Conservation (phyloP, 2,888 invertebrate genomes). For the Brenthis hecate region DNA sequence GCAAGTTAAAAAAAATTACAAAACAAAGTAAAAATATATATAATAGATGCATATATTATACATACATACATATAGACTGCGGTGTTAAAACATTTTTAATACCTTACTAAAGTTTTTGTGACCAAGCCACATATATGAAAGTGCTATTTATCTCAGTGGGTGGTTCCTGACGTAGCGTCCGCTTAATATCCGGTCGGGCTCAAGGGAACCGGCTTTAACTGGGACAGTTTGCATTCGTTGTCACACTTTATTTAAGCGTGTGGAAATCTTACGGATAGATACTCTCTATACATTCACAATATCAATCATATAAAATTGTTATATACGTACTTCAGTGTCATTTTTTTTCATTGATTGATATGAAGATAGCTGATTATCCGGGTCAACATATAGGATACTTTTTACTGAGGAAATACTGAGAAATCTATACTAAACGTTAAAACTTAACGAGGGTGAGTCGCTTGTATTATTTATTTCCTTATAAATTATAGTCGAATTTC, state of each 20-base stretch:
- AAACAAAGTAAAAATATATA: background rate
- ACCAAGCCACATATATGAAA: constrained; percentile 4
- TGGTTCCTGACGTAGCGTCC: constrained; percentile 22
- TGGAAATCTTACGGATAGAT: background rate
- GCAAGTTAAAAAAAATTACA: too few species aligned
- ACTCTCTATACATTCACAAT: background rate
- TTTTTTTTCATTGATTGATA: too few species aligned
- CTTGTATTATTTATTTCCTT: too few species aligned
- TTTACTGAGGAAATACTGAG: too few species aligned
- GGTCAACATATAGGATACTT: too few species aligned
- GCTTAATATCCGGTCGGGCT: constrained; percentile 33
- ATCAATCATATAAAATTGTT: background rate
- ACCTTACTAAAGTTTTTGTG: background rate
- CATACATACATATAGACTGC: background rate
- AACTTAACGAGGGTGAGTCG: too few species aligned
- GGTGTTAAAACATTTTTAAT: background rate
- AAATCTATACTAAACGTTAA: too few species aligned
- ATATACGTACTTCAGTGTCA: too few species aligned
- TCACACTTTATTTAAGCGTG: constrained; percentile 14
- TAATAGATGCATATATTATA: background rate
- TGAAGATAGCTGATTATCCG: too few species aligned
- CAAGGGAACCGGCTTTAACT: constrained; percentile 25
- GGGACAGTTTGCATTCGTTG: constrained; percentile 24
- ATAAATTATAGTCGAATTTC: background rate
- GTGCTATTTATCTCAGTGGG: constrained; percentile 21